Evolutionary conservation across 2,113 vertebrate genomes (phyloP).

Genomic region (Galemys pyrenaicus): DNA sequence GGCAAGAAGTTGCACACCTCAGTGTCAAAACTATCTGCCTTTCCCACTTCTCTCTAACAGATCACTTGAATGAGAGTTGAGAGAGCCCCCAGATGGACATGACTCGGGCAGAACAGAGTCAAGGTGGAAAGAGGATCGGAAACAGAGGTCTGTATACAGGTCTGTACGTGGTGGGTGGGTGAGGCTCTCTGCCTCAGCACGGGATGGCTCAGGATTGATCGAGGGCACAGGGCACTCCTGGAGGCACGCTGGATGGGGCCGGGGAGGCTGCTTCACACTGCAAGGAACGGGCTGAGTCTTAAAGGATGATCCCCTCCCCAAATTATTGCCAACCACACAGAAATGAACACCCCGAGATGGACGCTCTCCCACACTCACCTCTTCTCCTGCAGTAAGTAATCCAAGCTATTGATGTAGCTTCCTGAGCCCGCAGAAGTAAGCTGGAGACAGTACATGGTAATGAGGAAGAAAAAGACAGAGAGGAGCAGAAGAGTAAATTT

Average conservation of each 20-base stretch:
- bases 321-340: not conserved
- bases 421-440: not conserved
- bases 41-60: not conserved
- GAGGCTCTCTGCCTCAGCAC: not conserved
- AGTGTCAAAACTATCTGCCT: not conserved
- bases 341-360: fast-evolving
- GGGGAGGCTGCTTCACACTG: not conserved
- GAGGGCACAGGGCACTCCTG: not conserved
- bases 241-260: fast-evolving
- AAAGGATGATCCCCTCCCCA: not conserved
- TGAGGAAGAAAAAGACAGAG: not conserved
- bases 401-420: constrained; percentile 58
- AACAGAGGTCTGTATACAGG: fast-evolving
- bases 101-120: not conserved
- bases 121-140: too few relatives aligned
- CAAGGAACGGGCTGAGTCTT: not conserved
- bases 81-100: not conserved
- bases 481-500: not conserved
- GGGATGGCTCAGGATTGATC: not conserved
- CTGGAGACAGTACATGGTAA: constrained; percentile 5
- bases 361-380: constrained; percentile 41
- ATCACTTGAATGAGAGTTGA: not conserved
- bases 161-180: not conserved
- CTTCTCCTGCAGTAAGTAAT: constrained; percentile 74
- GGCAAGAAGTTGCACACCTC: not conserved